Base-by-base conservation (phyloP, 2,113 vertebrate genomes). In the Scatophagus argus region DNA sequence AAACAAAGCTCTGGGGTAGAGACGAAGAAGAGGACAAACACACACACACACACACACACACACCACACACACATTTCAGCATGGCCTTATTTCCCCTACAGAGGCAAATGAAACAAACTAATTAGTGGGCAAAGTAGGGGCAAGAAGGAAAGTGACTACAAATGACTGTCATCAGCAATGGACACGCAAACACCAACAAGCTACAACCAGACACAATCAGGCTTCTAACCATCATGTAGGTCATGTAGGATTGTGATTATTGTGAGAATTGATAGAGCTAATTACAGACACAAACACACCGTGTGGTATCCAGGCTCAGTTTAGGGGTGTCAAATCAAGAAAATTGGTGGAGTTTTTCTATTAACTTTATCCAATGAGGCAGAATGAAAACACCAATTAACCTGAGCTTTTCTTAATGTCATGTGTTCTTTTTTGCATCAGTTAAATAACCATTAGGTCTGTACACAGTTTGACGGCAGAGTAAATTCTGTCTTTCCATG, bases 51-150 rank as follows among this genome's bases (percentile, higher is more conserved):
- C 71, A 77, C 51, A 69, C 38, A 67, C 13, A 43, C 36, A 64
- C 59, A 71, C n/a, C 13, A 43, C 36, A 64, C 59, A 71, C n/a
- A 62, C 16, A n/a, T n/a, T n/a, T n/a, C 39, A 69, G 55, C 32
- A 56, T 32, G 44, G 56, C 23, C 62, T 84, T 82, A 49, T 64
- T 82, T 70, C 76, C 81, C 77, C 54, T 54, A 60, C 66, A 72
- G 69, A 86, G 64, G 56, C 65, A 89, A 88, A 89, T 86, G 74
- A 83, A 79, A 83, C 79, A 87, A 88, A 82, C 44, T 81, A 83
- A 88, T 88, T 91, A 87, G 83, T 64, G 77, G 71, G 66, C 51
- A 84, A 62, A 61, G 56, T 56, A 39, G 36, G 72, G 70, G 8
- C 59, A 83, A 72, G 65, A 66, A 55, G 54, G 51, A 43, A 54